Percentiles rank a stretch among this genome's conserved stretches.
phyloP scores from a whole-genome alignment of 2,888 invertebrate species.

The Eristalis pertinax region DNA sequence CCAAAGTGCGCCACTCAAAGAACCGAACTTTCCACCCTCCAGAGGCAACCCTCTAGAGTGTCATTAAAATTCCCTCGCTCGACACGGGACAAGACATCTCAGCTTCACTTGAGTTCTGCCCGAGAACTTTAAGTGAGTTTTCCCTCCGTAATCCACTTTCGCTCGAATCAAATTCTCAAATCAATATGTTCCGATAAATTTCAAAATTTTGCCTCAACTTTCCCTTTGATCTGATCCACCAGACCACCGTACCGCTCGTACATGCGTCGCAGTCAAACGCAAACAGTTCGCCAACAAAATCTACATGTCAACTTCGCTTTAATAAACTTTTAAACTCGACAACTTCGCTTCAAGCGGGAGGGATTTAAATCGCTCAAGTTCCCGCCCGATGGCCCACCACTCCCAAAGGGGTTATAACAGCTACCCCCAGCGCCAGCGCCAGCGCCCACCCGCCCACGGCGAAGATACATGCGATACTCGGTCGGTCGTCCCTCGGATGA shows the following conservation, averaged over 20 bases:
- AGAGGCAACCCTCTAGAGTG: not conserved
- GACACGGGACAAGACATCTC: not conserved
- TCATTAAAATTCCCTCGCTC: slow-evolving; percentile 1
- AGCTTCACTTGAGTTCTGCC: not conserved
- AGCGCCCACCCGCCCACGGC: not conserved
- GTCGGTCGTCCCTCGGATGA: not conserved
- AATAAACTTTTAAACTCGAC: slow-evolving; percentile 61
- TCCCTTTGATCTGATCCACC: not conserved
- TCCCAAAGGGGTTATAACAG: slow-evolving; percentile 64
- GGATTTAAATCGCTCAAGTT: slow-evolving; percentile 45
- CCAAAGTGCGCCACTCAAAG: not conserved
- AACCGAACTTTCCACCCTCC: not conserved
- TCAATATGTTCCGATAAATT: slow-evolving; percentile 61
- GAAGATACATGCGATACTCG: slow-evolving; percentile 45
- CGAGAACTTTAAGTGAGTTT: slow-evolving; percentile 40
- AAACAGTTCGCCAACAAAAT: slow-evolving; percentile 19
- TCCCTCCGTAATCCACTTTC: slow-evolving; percentile 52
- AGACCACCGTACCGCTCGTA: not conserved
- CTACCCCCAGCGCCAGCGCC: slow-evolving; percentile 22
- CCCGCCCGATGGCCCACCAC: not conserved
- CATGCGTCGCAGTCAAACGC: not conserved
- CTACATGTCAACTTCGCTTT: slow-evolving; percentile 59
- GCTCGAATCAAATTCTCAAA: slow-evolving; percentile 48
- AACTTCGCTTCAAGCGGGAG: slow-evolving; percentile 16
- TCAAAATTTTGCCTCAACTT: slow-evolving; percentile 45